These are phyloP conservation scores for Aleiodes alternator DNA, from an alignment of 2,888 invertebrate species.

Conservation along the genomic window DNA sequence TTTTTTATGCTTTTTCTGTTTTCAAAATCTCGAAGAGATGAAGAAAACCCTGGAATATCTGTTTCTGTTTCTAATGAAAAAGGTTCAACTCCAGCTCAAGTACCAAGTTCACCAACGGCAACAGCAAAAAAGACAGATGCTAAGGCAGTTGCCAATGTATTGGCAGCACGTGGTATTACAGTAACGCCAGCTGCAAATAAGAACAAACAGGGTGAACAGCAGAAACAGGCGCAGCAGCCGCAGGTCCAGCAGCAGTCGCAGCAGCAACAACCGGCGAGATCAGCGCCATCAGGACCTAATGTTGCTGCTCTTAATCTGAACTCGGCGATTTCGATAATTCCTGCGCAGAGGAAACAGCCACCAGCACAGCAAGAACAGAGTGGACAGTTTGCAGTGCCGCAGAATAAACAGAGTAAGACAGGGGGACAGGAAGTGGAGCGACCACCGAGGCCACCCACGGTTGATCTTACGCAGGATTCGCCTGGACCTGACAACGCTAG, in stretches of 20 bases:
- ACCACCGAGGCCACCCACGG: slow-evolving; percentile 76
- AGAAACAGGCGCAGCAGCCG: slow-evolving; percentile 67
- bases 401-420: slow-evolving; percentile 66
- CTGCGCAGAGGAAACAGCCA: slow-evolving; percentile 74
- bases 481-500: slow-evolving; percentile 72
- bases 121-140: slow-evolving; percentile 81
- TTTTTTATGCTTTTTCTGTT: slow-evolving; percentile 16
- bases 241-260: slow-evolving; percentile 60
- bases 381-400: slow-evolving; percentile 73
- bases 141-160: slow-evolving; percentile 85
- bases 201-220: slow-evolving; percentile 63
- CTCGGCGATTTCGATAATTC: slow-evolving; percentile 80
- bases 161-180: slow-evolving; percentile 87
- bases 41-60: slow-evolving; percentile 2
- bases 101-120: slow-evolving; percentile 63
- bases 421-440: slow-evolving; percentile 72
- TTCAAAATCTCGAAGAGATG: slow-evolving; percentile 42
- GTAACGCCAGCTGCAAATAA: slow-evolving; percentile 82
- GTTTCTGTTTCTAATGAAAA: slow-evolving; percentile 56
- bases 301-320: slow-evolving; percentile 78
- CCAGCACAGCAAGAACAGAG: slow-evolving; percentile 73
- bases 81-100: slow-evolving; percentile 73
- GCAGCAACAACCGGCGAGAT: slow-evolving; percentile 68
- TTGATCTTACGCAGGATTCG: slow-evolving; percentile 74
- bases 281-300: slow-evolving; percentile 65